A percentile compares a stretch with the other conserved stretches of the same genome.
phyloP scores from a whole-genome alignment of 2,113 vertebrate species.

The Pogonocichla stellata region DNA sequence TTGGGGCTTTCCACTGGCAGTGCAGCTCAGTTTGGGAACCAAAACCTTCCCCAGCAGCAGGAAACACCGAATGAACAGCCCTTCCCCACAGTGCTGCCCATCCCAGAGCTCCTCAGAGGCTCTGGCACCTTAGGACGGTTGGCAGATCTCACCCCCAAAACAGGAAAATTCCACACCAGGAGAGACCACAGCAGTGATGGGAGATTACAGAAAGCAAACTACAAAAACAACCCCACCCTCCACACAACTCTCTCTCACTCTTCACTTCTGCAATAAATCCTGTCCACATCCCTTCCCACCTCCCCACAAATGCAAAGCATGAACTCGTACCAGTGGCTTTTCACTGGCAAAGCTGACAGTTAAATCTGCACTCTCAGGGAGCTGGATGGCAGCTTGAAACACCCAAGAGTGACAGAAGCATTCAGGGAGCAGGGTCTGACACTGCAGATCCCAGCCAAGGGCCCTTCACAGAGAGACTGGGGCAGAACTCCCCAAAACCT shows the following conservation, averaged over 20 bases:
- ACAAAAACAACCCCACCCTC: too few species aligned
- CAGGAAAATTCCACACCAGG: background rate
- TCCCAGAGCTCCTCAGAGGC: background rate
- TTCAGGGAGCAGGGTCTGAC: background rate
- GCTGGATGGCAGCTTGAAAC: background rate
- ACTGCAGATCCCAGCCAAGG: background rate
- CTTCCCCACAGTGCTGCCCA: background rate
- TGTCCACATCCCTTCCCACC: background rate
- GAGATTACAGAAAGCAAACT: fast-evolving
- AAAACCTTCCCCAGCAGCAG: background rate
- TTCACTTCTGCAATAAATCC: too few species aligned
- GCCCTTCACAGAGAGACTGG: fast-evolving
- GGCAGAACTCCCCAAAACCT: background rate
- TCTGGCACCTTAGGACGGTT: too few species aligned
- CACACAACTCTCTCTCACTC: background rate
- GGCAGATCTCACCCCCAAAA: background rate
- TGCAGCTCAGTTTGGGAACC: background rate
- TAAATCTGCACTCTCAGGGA: background rate
- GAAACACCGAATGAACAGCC: background rate
- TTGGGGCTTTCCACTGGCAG: background rate
- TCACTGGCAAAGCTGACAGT: background rate
- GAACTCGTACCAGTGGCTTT: background rate
- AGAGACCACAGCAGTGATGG: background rate
- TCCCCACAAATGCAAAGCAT: background rate
- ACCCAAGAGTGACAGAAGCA: background rate